Evolutionary conservation across 2,797 vertebrate genomes (phyloP), one percentile per base, ranked within the genome.

Genomic region (Nannoperca obscura): DNA sequence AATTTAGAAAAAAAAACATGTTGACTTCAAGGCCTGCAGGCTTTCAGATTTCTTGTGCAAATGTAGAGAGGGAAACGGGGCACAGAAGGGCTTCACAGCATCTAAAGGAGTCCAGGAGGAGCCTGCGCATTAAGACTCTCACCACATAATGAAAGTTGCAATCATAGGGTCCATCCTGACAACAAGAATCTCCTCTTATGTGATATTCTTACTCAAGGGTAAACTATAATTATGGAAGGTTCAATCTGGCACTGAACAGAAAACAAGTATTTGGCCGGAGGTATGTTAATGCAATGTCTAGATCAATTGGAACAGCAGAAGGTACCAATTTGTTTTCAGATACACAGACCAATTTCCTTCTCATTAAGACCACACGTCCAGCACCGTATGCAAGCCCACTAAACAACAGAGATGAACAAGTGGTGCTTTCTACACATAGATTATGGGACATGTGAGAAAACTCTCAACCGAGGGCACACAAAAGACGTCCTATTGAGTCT

Each of bases 401-500:
- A 32, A 75, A 72, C 54, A 78, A 58, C 73, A 60, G 27, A 59
- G 52, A 64, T 47, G 52, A 87, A 84, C 80, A 72, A 64, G 73
- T 40, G 47, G 15, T 62, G 27, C 61, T 40, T 49, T 75, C 74
- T 34, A 20, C n/a, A 49, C 75, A 58, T 60, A 82, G 62, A 89
- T 86, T 81, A 88, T 55, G 71, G 83, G 76, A 64, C 57, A 63
- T 50, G 70, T 59, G 53, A n/a, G 70, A 47, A 69, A 64, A 79
- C 9, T 68, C 87, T 88, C 85, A 36, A 17, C 0, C 46, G 82
- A 82, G 22, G 57, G 4, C 17, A n/a, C 42, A 65, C 57, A 69
- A 63, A 88, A 84, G 81, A 77, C 42, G 66, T 86, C 81, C 85
- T 86, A 89, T 91, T 55, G 87, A 93, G 88, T 78, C 57, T 68